A percentile compares a stretch with the other conserved stretches of the same genome.
These are phyloP conservation scores for Brachypalpus laphriformis DNA, from an alignment of 2,888 invertebrate genomes.

Conservation along the genomic window DNA sequence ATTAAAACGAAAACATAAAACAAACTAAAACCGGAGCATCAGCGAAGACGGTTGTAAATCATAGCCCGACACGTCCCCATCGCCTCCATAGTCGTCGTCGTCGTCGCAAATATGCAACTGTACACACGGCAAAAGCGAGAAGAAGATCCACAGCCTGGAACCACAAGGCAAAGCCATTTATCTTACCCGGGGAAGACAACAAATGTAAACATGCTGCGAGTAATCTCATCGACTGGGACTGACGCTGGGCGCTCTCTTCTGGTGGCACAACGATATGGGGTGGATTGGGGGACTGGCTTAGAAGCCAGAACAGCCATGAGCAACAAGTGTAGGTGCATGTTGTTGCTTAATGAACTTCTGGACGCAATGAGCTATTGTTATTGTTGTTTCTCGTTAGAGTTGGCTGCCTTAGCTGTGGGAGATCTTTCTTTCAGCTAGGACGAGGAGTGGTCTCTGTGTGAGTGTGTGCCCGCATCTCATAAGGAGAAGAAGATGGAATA, in stretches of 20 bases:
- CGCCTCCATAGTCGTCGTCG: constrained; percentile 11
- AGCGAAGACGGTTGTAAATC: constrained; percentile 63
- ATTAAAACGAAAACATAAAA: constrained; percentile 48
- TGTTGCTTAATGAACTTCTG: constrained; percentile 72
- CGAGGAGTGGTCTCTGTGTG: neutral
- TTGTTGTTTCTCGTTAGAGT: constrained; percentile 36
- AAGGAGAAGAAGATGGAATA: neutral
- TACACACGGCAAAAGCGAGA: neutral
- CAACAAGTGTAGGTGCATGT: constrained; percentile 74
- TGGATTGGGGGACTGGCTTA: constrained; percentile 23
- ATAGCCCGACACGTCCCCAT: constrained; percentile 42
- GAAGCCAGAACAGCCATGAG: constrained; percentile 55
- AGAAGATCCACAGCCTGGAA: constrained; percentile 41
- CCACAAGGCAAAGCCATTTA: constrained; percentile 65
- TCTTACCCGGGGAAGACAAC: constrained; percentile 65
- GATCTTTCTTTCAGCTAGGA: constrained; percentile 9
- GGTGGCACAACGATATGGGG: constrained; percentile 5
- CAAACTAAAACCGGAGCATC: constrained; percentile 65
- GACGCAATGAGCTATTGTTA: constrained; percentile 70
- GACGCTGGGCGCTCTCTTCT: neutral
- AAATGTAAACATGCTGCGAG: constrained; percentile 74
- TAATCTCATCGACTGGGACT: constrained; percentile 64
- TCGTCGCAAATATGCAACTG: constrained; percentile 44
- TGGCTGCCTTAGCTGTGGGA: constrained; percentile 36
- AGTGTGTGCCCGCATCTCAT: constrained; percentile 4